Percentiles rank a stretch among this genome's conserved stretches.
Evolutionary conservation across 2,113 vertebrate species (phyloP).

Genomic region (Microcebus griseorufus): DNA sequence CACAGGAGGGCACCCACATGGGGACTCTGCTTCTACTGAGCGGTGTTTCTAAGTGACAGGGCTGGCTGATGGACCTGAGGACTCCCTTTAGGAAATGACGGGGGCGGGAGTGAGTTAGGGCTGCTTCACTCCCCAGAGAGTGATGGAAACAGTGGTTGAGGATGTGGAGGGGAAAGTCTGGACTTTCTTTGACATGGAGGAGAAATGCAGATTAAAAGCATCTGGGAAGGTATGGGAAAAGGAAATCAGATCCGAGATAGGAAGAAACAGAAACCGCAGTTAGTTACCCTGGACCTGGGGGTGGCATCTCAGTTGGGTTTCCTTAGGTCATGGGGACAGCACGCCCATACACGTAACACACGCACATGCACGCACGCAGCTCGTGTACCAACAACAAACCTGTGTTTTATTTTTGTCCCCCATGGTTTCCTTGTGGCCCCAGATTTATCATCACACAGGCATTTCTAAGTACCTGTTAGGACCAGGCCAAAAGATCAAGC

Average conservation of each 20-base stretch:
- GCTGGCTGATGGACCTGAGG: background rate
- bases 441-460: background rate
- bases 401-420: background rate
- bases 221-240: background rate
- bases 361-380: fast-evolving
- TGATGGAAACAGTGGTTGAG: background rate
- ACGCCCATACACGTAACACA: fast-evolving
- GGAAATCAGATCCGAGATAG: too few relatives aligned
- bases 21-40: background rate
- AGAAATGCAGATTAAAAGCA: background rate
- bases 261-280: background rate
- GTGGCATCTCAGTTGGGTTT: background rate
- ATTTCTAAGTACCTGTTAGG: background rate
- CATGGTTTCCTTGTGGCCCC: background rate
- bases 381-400: background rate
- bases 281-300: background rate
- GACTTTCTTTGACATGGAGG: background rate
- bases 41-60: background rate
- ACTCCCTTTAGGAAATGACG: background rate
- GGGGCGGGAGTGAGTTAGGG: background rate
- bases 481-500: background rate
- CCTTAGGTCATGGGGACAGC: background rate
- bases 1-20: too few relatives aligned
- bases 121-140: background rate
- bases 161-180: background rate